These are phyloP conservation scores for Papilio aristodemus DNA, from an alignment of 1,140 invertebrate species.

Conservation along the genomic window DNA sequence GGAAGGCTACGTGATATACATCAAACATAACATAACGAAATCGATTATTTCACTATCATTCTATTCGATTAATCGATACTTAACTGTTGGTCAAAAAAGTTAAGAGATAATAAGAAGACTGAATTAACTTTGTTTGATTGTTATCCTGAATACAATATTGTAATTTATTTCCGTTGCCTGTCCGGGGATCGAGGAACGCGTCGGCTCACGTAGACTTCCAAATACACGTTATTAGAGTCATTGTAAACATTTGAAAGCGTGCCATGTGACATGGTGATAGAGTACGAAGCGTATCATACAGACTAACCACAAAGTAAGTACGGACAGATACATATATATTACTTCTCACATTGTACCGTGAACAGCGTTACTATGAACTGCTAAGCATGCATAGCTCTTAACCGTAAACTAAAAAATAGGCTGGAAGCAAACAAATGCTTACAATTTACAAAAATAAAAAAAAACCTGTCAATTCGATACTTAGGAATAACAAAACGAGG, in stretches of 20 bases:
- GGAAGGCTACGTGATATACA: constrained; percentile 55
- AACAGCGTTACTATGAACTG: constrained; percentile 77
- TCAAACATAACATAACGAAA: too few species aligned
- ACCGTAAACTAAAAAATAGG: constrained; percentile 58
- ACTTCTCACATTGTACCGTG: constrained; percentile 56
- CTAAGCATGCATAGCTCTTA: constrained; percentile 78
- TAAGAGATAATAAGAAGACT: background rate
- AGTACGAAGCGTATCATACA: constrained; percentile 63
- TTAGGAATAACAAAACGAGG: constrained; percentile 42
- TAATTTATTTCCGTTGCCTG: too few species aligned
- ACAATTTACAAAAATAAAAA: constrained; percentile 76
- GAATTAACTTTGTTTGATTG: background rate
- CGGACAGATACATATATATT: constrained; percentile 75
- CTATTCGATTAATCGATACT: too few species aligned
- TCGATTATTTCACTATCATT: too few species aligned
- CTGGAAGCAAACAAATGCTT: constrained; percentile 79
- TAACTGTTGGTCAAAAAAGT: too few species aligned
- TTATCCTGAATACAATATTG: background rate
- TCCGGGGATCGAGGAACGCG: background rate
- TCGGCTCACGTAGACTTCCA: constrained; percentile 66
- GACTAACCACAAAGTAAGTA: constrained; percentile 77
- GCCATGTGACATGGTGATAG: constrained; percentile 67
- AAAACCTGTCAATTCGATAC: constrained; percentile 54
- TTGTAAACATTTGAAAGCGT: constrained; percentile 80
- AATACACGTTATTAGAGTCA: constrained; percentile 59